These are phyloP conservation scores for Cephalotes varians DNA, from an alignment of 2,888 invertebrate genomes.

Conservation along the genomic window DNA sequence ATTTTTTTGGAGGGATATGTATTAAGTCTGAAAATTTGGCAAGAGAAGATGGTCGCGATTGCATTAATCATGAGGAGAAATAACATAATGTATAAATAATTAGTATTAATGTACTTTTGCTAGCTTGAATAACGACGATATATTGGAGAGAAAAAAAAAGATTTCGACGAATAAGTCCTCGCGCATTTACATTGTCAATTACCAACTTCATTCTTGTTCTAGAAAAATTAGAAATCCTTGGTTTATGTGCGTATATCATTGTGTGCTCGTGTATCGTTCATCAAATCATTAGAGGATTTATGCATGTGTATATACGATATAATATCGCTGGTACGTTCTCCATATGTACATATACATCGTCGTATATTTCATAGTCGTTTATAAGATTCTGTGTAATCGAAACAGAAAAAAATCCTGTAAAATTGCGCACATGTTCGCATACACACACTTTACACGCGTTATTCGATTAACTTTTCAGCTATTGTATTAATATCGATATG, in stretches of 20 bases:
- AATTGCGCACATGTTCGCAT: constrained; percentile 45
- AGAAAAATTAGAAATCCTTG: constrained; percentile 15
- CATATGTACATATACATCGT: background rate
- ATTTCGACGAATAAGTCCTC: background rate
- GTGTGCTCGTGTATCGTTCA: constrained; percentile 24
- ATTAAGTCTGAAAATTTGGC: constrained; percentile 19
- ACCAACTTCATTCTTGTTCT: constrained; percentile 11
- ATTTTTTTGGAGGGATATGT: constrained; percentile 19
- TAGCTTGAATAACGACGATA: background rate
- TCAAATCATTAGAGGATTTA: background rate
- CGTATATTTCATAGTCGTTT: background rate
- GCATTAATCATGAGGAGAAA: background rate
- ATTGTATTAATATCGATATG: background rate
- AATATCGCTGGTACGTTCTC: background rate
- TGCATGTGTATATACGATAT: constrained; percentile 7
- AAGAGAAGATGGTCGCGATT: background rate
- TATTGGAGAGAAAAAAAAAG: background rate
- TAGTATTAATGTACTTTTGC: background rate
- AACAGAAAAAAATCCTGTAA: background rate
- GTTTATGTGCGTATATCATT: constrained; percentile 37
- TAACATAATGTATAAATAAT: constrained; percentile 7
- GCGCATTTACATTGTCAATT: constrained; percentile 19
- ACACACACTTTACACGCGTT: constrained; percentile 37
- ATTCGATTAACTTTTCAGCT: constrained; percentile 42
- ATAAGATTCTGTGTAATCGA: background rate